Conservation (phyloP, 2,888 invertebrate species). For the Pseudococcus jackbeardsleyi region DNA sequence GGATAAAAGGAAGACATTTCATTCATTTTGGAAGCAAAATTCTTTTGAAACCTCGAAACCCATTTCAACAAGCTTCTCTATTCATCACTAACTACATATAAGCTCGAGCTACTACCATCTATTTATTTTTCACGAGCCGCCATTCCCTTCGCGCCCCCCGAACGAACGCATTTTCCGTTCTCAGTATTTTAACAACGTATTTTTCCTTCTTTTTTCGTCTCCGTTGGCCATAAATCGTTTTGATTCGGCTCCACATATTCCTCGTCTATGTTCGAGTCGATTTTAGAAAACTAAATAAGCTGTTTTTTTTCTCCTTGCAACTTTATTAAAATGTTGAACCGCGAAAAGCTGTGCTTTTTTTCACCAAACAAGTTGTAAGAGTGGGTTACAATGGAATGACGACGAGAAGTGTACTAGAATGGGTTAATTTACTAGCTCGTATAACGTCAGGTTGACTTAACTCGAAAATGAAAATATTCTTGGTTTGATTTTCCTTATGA, state of each 20-base stretch:
- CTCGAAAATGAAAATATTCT: not conserved
- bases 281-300: conserved; percentile 40
- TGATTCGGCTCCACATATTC: conserved; percentile 58
- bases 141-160: not conserved
- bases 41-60: conserved; percentile 55
- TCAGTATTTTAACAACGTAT: conserved; percentile 46
- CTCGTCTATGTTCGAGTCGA: conserved; percentile 39
- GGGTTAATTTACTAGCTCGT: conserved; percentile 6
- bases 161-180: conserved; percentile 4
- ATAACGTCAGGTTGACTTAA: not conserved
- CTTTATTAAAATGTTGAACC: conserved; percentile 37
- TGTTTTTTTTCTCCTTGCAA: not conserved
- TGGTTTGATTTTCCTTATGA: not conserved
- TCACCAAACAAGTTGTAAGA: not conserved
- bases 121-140: conserved; percentile 1
- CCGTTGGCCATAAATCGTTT: conserved; percentile 59
- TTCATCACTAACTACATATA: conserved; percentile 59
- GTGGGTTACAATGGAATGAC: not conserved
- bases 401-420: not conserved
- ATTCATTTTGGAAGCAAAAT: conserved; percentile 56
- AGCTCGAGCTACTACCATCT: conserved; percentile 43
- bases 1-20: conserved; percentile 51
- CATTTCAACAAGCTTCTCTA: conserved; percentile 55
- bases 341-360: not conserved
- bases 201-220: conserved; percentile 38